Conservation (phyloP, 2,888 invertebrate genomes). For the Homarus gammarus region DNA sequence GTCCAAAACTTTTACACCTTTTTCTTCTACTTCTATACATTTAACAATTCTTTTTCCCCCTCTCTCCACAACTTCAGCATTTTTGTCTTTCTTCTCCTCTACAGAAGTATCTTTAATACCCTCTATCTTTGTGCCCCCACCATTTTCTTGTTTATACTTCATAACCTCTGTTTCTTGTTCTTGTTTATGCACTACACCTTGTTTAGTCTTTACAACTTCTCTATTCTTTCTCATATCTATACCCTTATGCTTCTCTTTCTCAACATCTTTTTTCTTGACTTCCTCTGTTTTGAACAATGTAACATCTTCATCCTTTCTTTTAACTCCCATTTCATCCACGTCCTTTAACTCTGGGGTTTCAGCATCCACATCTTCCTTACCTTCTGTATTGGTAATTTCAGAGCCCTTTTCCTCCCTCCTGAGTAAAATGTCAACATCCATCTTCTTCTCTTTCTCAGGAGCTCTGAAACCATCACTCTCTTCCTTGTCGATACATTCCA, state of each 20-base stretch:
- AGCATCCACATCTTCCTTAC: conserved; percentile 4
- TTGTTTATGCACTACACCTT: background rate
- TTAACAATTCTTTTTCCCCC: background rate
- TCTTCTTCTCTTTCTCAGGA: background rate
- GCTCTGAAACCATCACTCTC: background rate
- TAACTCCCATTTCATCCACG: background rate
- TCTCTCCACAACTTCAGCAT: background rate
- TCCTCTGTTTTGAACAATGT: background rate
- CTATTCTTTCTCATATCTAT: background rate
- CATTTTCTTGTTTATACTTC: background rate
- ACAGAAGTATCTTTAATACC: background rate
- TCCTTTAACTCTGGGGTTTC: background rate
- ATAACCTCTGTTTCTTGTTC: background rate
- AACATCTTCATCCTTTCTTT: background rate
- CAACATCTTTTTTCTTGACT: background rate
- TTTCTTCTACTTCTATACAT: background rate
- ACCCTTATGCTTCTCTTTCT: background rate
- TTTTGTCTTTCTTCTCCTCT: background rate
- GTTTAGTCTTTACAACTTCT: background rate
- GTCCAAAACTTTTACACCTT: background rate
- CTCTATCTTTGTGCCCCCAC: background rate
- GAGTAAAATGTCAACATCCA: background rate
- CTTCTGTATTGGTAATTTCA: background rate
- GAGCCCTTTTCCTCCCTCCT: background rate
- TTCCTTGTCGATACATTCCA: background rate